phyloP scores from a whole-genome alignment of 2,888 invertebrate genomes.

The Pammene fasciana region DNA sequence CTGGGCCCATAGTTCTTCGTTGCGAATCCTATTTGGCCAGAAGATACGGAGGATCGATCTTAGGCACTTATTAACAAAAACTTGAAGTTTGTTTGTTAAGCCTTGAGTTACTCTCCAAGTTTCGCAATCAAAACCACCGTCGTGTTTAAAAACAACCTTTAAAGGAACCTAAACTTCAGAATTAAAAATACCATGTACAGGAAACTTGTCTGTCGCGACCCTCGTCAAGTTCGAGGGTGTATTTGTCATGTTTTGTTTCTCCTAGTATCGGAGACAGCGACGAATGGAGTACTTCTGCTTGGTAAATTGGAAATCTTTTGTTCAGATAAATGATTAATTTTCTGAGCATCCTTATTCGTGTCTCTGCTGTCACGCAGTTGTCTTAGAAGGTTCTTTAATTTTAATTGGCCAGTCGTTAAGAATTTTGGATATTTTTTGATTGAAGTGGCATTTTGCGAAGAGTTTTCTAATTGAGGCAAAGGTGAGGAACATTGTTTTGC shows the following conservation, averaged over 20 bases:
- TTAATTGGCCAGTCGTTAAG: background rate
- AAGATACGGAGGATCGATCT: too few relatives aligned
- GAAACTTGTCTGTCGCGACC: conserved; percentile 18
- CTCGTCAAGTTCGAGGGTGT: conserved; percentile 24
- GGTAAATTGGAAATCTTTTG: conserved; percentile 31
- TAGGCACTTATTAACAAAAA: too few relatives aligned
- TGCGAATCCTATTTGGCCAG: too few relatives aligned
- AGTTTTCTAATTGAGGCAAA: too few relatives aligned
- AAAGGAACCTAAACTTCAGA: background rate
- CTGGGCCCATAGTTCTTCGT: too few relatives aligned
- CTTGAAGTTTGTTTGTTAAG: too few relatives aligned
- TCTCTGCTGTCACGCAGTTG: conserved; percentile 16
- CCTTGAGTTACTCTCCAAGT: too few relatives aligned
- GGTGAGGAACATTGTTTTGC: too few relatives aligned
- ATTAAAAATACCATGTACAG: conserved; percentile 6
- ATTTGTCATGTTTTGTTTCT: conserved; percentile 39
- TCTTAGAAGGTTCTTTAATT: background rate
- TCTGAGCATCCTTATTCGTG: conserved; percentile 16
- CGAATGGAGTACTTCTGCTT: conserved; percentile 13
- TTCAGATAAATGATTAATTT: conserved; percentile 23
- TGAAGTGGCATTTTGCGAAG: too few relatives aligned
- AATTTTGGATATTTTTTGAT: too few relatives aligned
- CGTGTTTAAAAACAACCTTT: background rate
- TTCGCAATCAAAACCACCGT: too few relatives aligned
- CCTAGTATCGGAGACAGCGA: conserved; percentile 10